phyloP scores from a whole-genome alignment of 1,140 invertebrate species.

The Solenopsis invicta region DNA sequence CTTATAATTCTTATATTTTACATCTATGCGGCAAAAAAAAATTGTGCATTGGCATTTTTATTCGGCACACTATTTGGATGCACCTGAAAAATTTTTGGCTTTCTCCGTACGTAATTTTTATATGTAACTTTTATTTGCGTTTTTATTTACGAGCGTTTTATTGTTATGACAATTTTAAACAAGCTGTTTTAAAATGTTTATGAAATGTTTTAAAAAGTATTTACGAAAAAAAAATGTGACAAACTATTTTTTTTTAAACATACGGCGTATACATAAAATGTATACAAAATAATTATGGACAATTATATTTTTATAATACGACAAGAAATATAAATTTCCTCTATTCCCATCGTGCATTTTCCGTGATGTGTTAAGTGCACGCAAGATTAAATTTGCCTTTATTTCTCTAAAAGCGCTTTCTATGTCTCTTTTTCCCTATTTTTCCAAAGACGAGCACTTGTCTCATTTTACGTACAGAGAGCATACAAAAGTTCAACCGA shows the following conservation, averaged over 20 bases:
- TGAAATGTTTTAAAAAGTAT: neutral
- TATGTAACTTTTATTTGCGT: neutral
- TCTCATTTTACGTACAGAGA: neutral
- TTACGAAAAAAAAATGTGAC: neutral
- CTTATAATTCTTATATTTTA: conserved; percentile 36
- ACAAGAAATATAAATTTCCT: conserved; percentile 16
- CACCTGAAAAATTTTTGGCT: neutral
- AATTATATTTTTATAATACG: neutral
- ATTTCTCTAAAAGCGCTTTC: neutral
- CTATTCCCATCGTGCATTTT: conserved; percentile 1
- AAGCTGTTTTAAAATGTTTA: neutral
- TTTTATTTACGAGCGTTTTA: neutral
- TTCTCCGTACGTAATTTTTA: neutral
- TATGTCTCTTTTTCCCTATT: neutral
- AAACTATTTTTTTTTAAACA: too few species aligned
- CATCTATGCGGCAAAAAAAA: neutral
- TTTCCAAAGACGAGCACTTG: conserved; percentile 2
- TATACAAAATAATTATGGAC: neutral
- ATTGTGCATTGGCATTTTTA: neutral
- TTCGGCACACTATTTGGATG: neutral
- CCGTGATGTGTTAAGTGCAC: neutral
- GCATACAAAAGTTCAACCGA: neutral
- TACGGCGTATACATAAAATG: neutral
- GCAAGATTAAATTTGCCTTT: conserved; percentile 20
- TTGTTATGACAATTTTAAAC: neutral